Conservation (phyloP, 2,797 vertebrate genomes). For the Carcharodon carcharias region DNA sequence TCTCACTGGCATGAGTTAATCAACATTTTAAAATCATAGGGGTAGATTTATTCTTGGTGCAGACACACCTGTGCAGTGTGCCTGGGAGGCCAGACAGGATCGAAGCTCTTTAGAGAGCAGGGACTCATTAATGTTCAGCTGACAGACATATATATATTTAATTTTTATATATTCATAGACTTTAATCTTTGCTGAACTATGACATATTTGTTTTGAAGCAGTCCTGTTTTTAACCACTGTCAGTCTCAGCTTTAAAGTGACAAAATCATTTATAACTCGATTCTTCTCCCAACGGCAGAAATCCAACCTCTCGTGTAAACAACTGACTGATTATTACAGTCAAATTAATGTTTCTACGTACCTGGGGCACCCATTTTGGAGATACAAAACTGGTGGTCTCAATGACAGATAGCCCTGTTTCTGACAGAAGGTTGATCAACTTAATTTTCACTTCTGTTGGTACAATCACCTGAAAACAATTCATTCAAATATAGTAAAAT, state of each 20-base stretch:
- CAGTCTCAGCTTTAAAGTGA: not conserved
- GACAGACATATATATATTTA: not conserved
- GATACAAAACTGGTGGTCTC: conserved; percentile 96
- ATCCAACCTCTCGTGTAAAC: not conserved
- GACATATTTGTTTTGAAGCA: not conserved
- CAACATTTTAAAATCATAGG: not conserved
- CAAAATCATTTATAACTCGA: not conserved
- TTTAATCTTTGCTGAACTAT: not conserved
- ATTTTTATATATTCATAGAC: not conserved
- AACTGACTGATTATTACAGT: not conserved
- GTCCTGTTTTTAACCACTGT: not conserved
- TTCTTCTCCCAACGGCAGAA: not conserved
- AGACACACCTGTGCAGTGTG: not conserved
- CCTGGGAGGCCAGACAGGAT: not conserved
- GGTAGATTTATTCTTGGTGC: not conserved
- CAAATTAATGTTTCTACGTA: conserved; percentile 52
- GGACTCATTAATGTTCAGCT: not conserved
- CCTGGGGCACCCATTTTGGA: conserved; percentile 92
- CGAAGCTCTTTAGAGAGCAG: not conserved
- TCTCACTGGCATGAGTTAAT: not conserved
- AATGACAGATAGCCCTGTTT: conserved; percentile 78
- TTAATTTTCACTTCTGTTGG: conserved; percentile 85
- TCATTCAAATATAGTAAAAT: conserved; percentile 32
- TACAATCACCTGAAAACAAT: conserved; percentile 72
- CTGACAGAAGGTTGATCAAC: conserved; percentile 85